Evolutionary conservation across 2,888 invertebrate species (phyloP).

Genomic region (Baronia brevicornis): DNA sequence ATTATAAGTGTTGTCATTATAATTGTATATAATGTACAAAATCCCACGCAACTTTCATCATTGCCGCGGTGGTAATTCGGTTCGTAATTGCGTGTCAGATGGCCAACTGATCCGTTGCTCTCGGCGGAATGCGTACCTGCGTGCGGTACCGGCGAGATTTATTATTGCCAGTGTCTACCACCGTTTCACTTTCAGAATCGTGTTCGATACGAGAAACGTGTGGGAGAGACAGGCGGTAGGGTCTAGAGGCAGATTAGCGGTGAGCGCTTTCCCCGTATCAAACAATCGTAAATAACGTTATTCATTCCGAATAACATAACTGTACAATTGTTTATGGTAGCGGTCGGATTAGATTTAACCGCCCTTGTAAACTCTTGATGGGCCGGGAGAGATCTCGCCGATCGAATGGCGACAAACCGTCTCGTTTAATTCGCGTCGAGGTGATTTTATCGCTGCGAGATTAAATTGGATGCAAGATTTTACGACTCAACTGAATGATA

Average conservation of each 20-base stretch:
- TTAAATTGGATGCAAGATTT: slow-evolving; percentile 3
- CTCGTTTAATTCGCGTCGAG: slow-evolving; percentile 15
- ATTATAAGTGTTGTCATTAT: no score
- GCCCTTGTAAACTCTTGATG: slow-evolving; percentile 31
- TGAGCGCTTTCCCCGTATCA: slow-evolving; percentile 48
- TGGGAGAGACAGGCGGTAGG: slow-evolving; percentile 42
- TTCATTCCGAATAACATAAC: slow-evolving; percentile 54
- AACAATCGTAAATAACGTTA: slow-evolving; percentile 54
- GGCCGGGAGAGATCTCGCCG: slow-evolving; percentile 17
- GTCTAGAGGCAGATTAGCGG: slow-evolving; percentile 27
- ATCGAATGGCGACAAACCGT: slow-evolving; percentile 7
- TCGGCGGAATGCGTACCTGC: slow-evolving; percentile 6
- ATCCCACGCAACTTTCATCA: slow-evolving; percentile 1
- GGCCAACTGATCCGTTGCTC: background rate
- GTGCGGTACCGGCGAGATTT: slow-evolving; percentile 32
- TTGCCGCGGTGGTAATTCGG: background rate
- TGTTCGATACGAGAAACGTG: slow-evolving; percentile 52
- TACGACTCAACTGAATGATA: slow-evolving; percentile 2
- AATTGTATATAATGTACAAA: no score
- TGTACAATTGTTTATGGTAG: slow-evolving; percentile 31
- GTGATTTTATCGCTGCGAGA: slow-evolving; percentile 15
- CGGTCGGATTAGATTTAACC: slow-evolving; percentile 35
- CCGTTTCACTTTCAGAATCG: slow-evolving; percentile 58
- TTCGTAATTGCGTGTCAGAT: background rate
- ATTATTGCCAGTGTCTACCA: slow-evolving; percentile 41